Evolutionary conservation across 2,797 vertebrate genomes (phyloP), one percentile per base, ranked within the genome.

Genomic region (Hydrolagus colliei): DNA sequence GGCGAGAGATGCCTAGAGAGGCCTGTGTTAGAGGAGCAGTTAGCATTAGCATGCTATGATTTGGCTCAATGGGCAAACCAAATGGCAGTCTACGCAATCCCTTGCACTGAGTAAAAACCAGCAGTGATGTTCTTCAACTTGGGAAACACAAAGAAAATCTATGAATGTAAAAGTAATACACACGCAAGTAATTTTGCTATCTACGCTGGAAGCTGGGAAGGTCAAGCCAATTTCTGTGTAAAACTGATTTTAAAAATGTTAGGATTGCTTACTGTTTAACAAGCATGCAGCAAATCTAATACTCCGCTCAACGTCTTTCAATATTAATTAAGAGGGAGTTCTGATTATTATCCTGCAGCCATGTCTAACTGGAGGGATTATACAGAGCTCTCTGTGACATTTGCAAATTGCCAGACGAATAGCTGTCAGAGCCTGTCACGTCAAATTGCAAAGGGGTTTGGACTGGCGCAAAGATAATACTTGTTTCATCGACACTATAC

Each of bases 341-440:
- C 74, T 76, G 74, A 76, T 76, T 20, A 76, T 76, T 76, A 52
- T 76, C 74, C 74, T 76, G 74, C 14, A 76, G 74, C 35, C 74
- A 76, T 76, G 74, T 76, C 74, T 76, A 76, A 76, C 74, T 84
- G 14, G 71, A 71, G 41, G 79, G 65, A 84, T 84, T 84, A 84
- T 35, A 84, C 65, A 52, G 79, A 68, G 32, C 65, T 71, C 79
- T 68, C 79, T 41, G 65, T 84, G 79, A 35, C 65, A 71, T 84
- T 84, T 84, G 9, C 27, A 82, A 84, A 84, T 84, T n/a, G 65
- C 65, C 79, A 84, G 79, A 68, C 65, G 35, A 84, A 84, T 84
- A 84, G 65, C 27, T 84, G 65, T 71, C 79, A 52, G 63, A 84
- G 65, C 65, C 20, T 71, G 65, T 84, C 79, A 84, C 22, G 52